Conservation (phyloP, 2,888 invertebrate genomes). For the Lamellibrachia satsuma region DNA sequence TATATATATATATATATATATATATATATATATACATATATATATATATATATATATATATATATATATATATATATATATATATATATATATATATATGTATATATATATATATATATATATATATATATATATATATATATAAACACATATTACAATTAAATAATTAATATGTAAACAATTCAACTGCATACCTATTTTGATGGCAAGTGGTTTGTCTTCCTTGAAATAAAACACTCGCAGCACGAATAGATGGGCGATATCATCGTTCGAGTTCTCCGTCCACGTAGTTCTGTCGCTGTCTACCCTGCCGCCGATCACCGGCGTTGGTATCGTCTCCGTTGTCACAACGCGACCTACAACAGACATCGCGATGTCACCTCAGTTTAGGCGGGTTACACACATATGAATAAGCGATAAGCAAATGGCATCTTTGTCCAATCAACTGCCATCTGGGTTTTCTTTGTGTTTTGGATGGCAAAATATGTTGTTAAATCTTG, state of each 20-base stretch:
- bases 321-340: slow-evolving; percentile 36
- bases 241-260: slow-evolving; percentile 40
- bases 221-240: slow-evolving; percentile 38
- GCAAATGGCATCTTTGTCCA: no score
- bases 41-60: no score
- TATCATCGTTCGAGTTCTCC: slow-evolving; percentile 38
- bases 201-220: slow-evolving; percentile 21
- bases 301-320: slow-evolving; percentile 36
- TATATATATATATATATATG: no score
- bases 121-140: no score
- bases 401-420: no score
- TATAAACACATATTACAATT: background rate
- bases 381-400: background rate
- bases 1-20: no score
- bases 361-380: background rate
- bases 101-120: no score
- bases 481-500: no score
- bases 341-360: slow-evolving; percentile 40
- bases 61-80: no score
- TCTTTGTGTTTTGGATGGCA: no score
- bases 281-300: slow-evolving; percentile 38
- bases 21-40: no score
- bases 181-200: slow-evolving; percentile 28
- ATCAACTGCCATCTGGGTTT: no score
- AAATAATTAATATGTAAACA: background rate